Percentiles rank a stretch among this genome's conserved stretches.
Evolutionary conservation across 1,140 invertebrate species (phyloP).

Genomic region (Pantala flavescens): DNA sequence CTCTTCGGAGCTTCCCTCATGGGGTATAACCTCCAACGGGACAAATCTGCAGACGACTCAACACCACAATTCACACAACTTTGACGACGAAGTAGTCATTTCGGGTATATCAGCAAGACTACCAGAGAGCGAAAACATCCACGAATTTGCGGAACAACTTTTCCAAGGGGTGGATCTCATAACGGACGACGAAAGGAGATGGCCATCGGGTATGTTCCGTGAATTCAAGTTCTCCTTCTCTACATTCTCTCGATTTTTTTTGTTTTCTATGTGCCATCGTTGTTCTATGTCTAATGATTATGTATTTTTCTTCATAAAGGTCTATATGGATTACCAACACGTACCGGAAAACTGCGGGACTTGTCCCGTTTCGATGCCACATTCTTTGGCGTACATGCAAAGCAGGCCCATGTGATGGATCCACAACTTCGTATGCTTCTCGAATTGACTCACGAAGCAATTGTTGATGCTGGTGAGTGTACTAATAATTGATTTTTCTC

Average conservation of each 20-base stretch:
- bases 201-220: constrained; percentile 46
- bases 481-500: neutral
- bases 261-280: too few species aligned
- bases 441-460: constrained; percentile 88
- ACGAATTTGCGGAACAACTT: constrained; percentile 80
- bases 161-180: constrained; percentile 79
- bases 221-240: too few species aligned
- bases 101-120: constrained; percentile 81
- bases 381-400: constrained; percentile 89
- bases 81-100: constrained; percentile 70
- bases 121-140: constrained; percentile 75
- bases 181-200: constrained; percentile 74
- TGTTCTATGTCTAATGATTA: neutral
- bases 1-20: neutral
- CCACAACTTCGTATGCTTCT: constrained; percentile 84
- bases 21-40: neutral
- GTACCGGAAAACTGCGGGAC: constrained; percentile 85
- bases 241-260: too few species aligned
- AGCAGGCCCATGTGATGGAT: constrained; percentile 92
- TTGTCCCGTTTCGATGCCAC: constrained; percentile 76
- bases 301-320: constrained; percentile 27
- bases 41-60: neutral
- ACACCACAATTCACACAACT: neutral
- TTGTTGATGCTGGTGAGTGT: constrained; percentile 73
- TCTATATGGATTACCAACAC: constrained; percentile 67